Base-by-base conservation (phyloP, 2,888 invertebrate genomes). In the Lysandra bellargus region DNA sequence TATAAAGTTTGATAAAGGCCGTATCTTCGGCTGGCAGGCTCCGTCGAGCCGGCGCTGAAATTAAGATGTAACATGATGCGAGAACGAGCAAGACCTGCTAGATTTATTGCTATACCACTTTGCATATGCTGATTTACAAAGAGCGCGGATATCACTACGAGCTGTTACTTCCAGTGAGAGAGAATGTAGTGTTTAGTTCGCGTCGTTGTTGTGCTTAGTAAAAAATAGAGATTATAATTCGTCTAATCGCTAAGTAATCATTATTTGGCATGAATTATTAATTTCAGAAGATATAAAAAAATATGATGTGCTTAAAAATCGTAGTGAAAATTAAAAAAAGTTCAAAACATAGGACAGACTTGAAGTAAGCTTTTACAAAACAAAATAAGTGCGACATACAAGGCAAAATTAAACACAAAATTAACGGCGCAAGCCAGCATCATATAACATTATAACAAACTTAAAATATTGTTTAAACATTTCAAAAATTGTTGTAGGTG, bases 51-150 rank as follows among this genome's bases (percentile, higher is more conserved):
- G 92, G 91, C 91, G 91, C 92, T 93, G 93, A 95, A 95, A 95
- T 95, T 95, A 95, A 95, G 95, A 95, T 95, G 95, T 95, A 95
- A 95, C 95, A 95, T 95, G 95, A 95, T 95, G 95, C 95, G 95
- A 94, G 94, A 95, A 95, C 95, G 95, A 95, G 95, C 95, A 93
- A 94, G 94, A 93, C 91, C 94, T 88, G 90, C 91, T 92, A 94
- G 95, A 95, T 95, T 95, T 95, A 95, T 95, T 94, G 92, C 95
- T 92, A 92, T 93, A 93, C 95, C 94, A 94, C 94, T 95, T 95
- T 95, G 95, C 95, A 95, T 95, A 95, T 95, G 95, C 95, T 95
- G 95, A 95, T 95, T 95, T 95, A 95, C 95, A 95, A 94, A 95
- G 93, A 91, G 90, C 88, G 85, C 82, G 88, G 88, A 86, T 82